Evolutionary conservation across 2,888 invertebrate species (phyloP).

Genomic region (Sipunculus nudus): DNA sequence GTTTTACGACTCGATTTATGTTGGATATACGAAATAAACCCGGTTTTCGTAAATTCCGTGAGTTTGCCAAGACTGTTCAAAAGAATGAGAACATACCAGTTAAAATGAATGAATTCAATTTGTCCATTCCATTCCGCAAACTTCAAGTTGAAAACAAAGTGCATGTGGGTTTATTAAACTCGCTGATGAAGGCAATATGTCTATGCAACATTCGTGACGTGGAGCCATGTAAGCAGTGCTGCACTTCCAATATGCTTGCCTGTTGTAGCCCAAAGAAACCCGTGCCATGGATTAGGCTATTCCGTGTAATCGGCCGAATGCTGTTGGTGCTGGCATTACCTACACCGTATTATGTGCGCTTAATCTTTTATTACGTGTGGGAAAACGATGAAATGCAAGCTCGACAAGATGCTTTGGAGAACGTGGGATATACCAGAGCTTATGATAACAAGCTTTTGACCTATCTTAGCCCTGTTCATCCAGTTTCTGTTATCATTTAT

Average conservation of each 20-base stretch:
- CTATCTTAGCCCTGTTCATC: slow-evolving; percentile 51
- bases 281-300: slow-evolving; percentile 36
- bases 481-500: slow-evolving; percentile 50
- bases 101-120: slow-evolving; percentile 27
- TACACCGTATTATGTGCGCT: slow-evolving; percentile 55
- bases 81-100: slow-evolving; percentile 25
- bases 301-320: slow-evolving; percentile 45
- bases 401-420: slow-evolving; percentile 39
- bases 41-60: slow-evolving; percentile 21
- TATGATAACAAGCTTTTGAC: slow-evolving; percentile 52
- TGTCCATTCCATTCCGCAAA: slow-evolving; percentile 32
- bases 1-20: slow-evolving; percentile 13
- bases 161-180: neutral
- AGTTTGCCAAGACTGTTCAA: slow-evolving; percentile 26
- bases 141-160: too few relatives aligned
- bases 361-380: slow-evolving; percentile 56
- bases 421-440: slow-evolving; percentile 35
- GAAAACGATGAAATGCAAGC: slow-evolving; percentile 52
- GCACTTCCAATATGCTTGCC: slow-evolving; percentile 50
- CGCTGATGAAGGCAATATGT: neutral
- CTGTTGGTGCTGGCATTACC: slow-evolving; percentile 54
- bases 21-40: slow-evolving; percentile 22
- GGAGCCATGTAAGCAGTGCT: slow-evolving; percentile 52
- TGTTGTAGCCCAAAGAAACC: too few relatives aligned
- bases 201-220: slow-evolving; percentile 52